phyloP scores from a whole-genome alignment of 2,888 invertebrate genomes.

The Drosophila ustulata region DNA sequence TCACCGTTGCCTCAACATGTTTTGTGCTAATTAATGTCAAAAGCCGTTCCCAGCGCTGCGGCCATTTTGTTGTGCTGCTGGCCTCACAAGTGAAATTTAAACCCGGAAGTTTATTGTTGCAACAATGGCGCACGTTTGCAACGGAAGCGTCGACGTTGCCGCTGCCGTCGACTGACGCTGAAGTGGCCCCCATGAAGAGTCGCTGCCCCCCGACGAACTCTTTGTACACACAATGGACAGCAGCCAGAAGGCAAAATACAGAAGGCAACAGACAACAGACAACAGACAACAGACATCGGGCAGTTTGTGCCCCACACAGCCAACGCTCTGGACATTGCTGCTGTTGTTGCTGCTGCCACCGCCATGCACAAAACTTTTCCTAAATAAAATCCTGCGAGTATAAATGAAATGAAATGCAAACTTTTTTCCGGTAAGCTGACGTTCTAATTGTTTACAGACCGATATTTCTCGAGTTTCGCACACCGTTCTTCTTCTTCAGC shows the following conservation, averaged over 20 bases:
- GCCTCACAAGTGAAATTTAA: slow-evolving; percentile 69
- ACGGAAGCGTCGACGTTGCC: slow-evolving; percentile 52
- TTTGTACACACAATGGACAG: slow-evolving; percentile 23
- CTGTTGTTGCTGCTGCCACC: slow-evolving; percentile 29
- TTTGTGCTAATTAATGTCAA: slow-evolving; percentile 78
- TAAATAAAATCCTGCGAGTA: slow-evolving; percentile 72
- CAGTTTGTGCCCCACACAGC: not conserved
- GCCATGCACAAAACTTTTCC: slow-evolving; percentile 53
- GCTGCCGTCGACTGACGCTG: slow-evolving; percentile 10
- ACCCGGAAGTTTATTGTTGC: slow-evolving; percentile 75
- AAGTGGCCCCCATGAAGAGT: slow-evolving; percentile 17
- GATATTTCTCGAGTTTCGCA: slow-evolving; percentile 38
- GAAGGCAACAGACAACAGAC: slow-evolving; percentile 19
- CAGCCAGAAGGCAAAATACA: not conserved
- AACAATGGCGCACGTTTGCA: slow-evolving; percentile 65
- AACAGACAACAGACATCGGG: not conserved
- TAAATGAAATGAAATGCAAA: slow-evolving; percentile 80
- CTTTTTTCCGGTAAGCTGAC: slow-evolving; percentile 79
- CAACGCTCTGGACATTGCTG: slow-evolving; percentile 40
- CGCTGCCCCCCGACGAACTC: slow-evolving; percentile 17
- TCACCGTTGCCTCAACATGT: slow-evolving; percentile 59
- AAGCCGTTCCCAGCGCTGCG: slow-evolving; percentile 57
- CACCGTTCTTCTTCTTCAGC: slow-evolving; percentile 18
- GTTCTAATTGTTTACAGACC: slow-evolving; percentile 74
- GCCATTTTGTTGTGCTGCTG: slow-evolving; percentile 54